These are phyloP conservation scores for Tyrannus savana DNA, from an alignment of 2,113 vertebrate genomes.

Conservation along the genomic window DNA sequence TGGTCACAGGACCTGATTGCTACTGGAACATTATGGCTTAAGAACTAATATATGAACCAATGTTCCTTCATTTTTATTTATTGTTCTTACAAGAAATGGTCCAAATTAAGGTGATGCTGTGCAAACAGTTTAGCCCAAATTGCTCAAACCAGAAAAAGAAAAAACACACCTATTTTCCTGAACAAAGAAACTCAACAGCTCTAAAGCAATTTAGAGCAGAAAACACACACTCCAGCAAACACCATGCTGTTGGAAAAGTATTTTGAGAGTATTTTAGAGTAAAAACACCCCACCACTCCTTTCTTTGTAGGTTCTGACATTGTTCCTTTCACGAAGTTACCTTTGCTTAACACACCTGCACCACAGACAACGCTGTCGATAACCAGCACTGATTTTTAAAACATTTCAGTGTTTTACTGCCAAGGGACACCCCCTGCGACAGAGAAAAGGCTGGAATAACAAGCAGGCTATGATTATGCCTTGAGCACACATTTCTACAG, in stretches of 20 bases:
- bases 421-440: neutral
- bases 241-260: neutral
- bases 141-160: neutral
- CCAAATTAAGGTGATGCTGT: neutral
- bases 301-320: neutral
- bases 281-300: neutral
- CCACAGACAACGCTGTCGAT: accelerated
- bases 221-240: neutral
- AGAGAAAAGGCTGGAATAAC: neutral
- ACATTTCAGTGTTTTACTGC: neutral
- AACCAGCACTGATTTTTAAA: neutral
- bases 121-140: neutral
- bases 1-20: neutral
- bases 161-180: neutral
- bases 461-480: neutral
- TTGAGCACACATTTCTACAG: neutral
- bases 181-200: neutral
- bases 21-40: neutral
- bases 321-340: neutral
- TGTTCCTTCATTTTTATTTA: neutral
- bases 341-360: neutral
- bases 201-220: neutral
- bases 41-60: accelerated
- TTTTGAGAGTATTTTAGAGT: neutral
- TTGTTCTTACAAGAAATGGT: neutral